A percentile compares a stretch with the other conserved stretches of the same genome.
Evolutionary conservation across 2,888 invertebrate genomes (phyloP).

Genomic region (Oxycera nigricornis): DNA sequence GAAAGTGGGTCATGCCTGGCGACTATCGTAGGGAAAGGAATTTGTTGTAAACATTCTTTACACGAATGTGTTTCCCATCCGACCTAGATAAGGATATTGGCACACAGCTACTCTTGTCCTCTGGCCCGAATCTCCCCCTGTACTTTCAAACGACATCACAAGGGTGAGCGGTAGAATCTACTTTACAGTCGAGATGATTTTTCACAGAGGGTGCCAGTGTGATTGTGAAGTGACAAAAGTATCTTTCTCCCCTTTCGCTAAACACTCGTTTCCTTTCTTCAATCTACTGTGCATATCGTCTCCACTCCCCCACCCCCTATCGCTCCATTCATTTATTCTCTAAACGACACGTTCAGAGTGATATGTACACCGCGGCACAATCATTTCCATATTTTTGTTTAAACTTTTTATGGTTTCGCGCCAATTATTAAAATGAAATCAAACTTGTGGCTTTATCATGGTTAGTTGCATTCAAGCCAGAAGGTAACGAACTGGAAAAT

Average conservation of each 20-base stretch:
- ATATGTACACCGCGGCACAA: neutral
- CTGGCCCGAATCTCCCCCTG: neutral
- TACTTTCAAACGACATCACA: neutral
- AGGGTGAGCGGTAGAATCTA: constrained; percentile 10
- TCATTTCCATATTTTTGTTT: constrained; percentile 41
- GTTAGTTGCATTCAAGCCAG: constrained; percentile 36
- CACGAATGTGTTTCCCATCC: neutral
- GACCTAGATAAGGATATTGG: neutral
- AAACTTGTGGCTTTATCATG: constrained; percentile 41
- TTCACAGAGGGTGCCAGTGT: neutral
- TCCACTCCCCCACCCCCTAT: neutral
- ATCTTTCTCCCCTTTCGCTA: neutral
- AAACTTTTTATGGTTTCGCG: constrained; percentile 32
- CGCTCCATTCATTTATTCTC: neutral
- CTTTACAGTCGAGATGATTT: neutral
- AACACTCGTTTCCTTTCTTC: neutral
- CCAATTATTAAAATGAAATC: constrained; percentile 43
- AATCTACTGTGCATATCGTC: neutral
- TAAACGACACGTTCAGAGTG: neutral
- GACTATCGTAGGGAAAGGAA: constrained; percentile 12
- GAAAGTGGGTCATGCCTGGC: constrained; percentile 18
- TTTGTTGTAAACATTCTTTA: neutral
- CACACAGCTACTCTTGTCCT: neutral
- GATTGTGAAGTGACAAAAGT: neutral
- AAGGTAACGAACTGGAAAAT: constrained; percentile 43